A percentile compares a stretch with the other conserved stretches of the same genome.
Evolutionary conservation across 2,888 invertebrate species (phyloP).

Genomic region (Bombylius discolor): DNA sequence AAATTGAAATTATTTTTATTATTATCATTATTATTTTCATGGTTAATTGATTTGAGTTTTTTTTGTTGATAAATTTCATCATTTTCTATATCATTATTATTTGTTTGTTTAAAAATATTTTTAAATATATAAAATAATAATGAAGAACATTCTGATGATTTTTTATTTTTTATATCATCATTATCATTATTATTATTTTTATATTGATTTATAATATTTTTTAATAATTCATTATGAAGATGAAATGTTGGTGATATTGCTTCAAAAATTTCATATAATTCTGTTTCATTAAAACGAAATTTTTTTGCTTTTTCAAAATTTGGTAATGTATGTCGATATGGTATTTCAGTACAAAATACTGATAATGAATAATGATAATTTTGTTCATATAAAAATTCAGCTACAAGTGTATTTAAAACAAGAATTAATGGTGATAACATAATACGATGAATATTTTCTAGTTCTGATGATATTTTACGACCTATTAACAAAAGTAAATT

Average conservation of each 20-base stretch:
- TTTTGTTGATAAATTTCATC: neutral
- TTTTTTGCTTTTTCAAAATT: conserved; percentile 24
- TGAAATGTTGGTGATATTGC: conserved; percentile 17
- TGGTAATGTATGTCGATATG: conserved; percentile 28
- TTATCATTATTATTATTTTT: conserved; percentile 9
- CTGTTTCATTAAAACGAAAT: conserved; percentile 27
- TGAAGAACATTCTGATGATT: neutral
- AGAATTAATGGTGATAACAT: conserved; percentile 26
- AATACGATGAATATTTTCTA: conserved; percentile 18
- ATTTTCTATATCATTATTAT: neutral
- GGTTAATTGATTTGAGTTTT: too few species aligned
- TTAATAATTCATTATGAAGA: too few species aligned
- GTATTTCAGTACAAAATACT: conserved; percentile 32
- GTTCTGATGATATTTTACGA: conserved; percentile 21
- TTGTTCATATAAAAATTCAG: conserved; percentile 33
- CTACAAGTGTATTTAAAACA: conserved; percentile 30
- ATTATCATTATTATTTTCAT: too few species aligned
- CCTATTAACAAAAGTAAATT: conserved; percentile 15
- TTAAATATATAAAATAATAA: conserved; percentile 5
- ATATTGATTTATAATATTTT: conserved; percentile 2
- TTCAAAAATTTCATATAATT: conserved; percentile 26
- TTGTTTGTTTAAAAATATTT: neutral
- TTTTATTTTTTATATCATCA: conserved; percentile 11
- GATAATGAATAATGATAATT: conserved; percentile 34
- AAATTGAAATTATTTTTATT: too few species aligned